A percentile compares a stretch with the other conserved stretches of the same genome.
These are phyloP conservation scores for Pseudorhiza aurosa DNA, from an alignment of 30 jellyfish, hydroid and myxozoan species.

Conservation along the genomic window DNA sequence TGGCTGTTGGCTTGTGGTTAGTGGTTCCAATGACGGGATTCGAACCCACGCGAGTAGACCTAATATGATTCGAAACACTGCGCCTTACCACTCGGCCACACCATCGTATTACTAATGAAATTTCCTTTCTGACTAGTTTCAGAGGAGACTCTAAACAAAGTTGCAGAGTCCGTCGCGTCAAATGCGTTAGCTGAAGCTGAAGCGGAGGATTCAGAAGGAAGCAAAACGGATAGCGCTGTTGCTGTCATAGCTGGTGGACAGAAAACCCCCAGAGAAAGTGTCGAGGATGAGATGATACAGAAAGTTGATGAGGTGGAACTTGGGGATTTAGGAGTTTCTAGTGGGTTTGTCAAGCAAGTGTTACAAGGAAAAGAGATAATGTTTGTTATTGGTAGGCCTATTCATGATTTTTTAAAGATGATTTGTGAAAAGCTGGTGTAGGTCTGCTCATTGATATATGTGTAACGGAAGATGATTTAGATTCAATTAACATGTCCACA, in stretches of 20 bases:
- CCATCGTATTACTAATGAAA: no score
- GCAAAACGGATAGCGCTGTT: background rate
- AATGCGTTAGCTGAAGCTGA: conserved; percentile 1
- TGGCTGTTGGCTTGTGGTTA: no score
- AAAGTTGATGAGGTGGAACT: conserved; percentile 46
- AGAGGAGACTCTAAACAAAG: conserved; percentile 16
- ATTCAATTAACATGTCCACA: no score
- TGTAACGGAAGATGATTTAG: no score
- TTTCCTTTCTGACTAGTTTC: no score
- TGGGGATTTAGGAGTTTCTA: conserved; percentile 63
- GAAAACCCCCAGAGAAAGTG: background rate
- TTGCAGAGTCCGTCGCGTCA: conserved; percentile 19
- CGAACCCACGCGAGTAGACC: no score
- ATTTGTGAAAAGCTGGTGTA: no score
- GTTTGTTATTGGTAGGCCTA: conserved; percentile 77
- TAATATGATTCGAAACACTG: no score
- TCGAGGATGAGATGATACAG: conserved; percentile 52
- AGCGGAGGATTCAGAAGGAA: conserved; percentile 10
- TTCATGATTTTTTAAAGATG: no score
- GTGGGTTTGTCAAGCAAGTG: conserved; percentile 55
- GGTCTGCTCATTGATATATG: no score
- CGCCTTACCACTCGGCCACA: no score
- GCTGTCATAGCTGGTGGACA: background rate
- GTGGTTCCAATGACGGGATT: no score
- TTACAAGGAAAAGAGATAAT: conserved; percentile 64